Percentiles rank a stretch among this genome's conserved stretches.
These are phyloP conservation scores for Xyrichtys novacula DNA, from an alignment of 2,797 vertebrate species.

Conservation along the genomic window DNA sequence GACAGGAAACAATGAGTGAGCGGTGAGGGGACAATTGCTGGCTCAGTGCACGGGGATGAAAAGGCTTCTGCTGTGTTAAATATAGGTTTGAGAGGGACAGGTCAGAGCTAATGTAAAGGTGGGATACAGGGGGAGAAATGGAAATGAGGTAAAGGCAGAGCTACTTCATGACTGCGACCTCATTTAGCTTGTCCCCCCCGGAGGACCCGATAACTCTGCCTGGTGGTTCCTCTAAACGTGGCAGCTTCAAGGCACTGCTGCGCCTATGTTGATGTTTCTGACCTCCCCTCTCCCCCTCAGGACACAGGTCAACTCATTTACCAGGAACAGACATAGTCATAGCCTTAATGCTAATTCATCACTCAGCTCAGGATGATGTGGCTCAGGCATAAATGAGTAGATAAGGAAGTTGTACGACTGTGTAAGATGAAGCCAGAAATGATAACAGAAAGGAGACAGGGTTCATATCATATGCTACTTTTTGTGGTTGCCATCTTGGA, in stretches of 20 bases:
- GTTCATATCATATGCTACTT: no score
- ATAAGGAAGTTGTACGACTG: slow-evolving; percentile 44
- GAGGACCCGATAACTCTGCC: slow-evolving; percentile 62
- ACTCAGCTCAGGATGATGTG: slow-evolving; percentile 11
- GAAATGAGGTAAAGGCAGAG: slow-evolving; percentile 57
- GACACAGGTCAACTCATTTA: slow-evolving; percentile 57
- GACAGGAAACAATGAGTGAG: slow-evolving; percentile 14
- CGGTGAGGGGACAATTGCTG: slow-evolving; percentile 21
- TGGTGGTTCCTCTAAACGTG: slow-evolving; percentile 59
- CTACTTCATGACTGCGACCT: slow-evolving; percentile 52
- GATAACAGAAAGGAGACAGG: neutral
- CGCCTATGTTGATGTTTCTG: slow-evolving; percentile 73
- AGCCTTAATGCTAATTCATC: slow-evolving; percentile 55
- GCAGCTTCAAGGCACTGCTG: slow-evolving; percentile 67
- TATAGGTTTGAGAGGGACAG: slow-evolving; percentile 33
- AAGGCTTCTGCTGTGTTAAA: slow-evolving; percentile 28
- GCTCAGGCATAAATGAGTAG: slow-evolving; percentile 34
- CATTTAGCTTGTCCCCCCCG: slow-evolving; percentile 50
- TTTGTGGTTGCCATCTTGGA: no score
- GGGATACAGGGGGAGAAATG: slow-evolving; percentile 36
- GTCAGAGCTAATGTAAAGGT: slow-evolving; percentile 31
- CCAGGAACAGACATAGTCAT: slow-evolving; percentile 46
- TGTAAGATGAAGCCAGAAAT: slow-evolving; percentile 46
- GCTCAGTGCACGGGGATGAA: neutral
- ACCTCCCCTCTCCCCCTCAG: slow-evolving; percentile 45